Evolutionary conservation across 2,113 vertebrate genomes (phyloP).

Genomic region (Piprites chloris): DNA sequence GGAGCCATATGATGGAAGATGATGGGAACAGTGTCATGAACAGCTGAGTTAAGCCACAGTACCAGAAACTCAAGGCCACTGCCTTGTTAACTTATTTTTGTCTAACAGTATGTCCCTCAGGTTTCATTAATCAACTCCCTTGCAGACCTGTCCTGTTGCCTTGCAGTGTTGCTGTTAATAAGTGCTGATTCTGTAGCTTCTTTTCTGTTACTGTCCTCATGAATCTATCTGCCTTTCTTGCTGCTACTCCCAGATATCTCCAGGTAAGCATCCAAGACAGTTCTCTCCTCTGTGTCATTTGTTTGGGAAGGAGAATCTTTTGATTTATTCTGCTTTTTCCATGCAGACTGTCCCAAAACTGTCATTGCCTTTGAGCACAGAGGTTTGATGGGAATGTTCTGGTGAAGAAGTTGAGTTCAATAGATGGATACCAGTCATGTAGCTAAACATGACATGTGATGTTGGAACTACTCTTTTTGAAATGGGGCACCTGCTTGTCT

Average conservation of each 20-base stretch:
- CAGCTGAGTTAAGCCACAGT: neutral
- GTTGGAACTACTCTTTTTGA: neutral
- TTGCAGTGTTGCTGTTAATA: neutral
- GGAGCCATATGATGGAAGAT: neutral
- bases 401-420: neutral
- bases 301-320: neutral
- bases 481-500: neutral
- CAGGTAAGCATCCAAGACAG: neutral
- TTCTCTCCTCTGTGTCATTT: neutral
- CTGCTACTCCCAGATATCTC: neutral
- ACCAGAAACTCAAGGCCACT: neutral
- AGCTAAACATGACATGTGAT: neutral
- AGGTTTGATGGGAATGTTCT: neutral
- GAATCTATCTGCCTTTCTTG: neutral
- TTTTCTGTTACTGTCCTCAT: neutral
- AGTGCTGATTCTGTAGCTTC: neutral
- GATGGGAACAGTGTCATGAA: neutral
- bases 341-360: neutral
- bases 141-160: neutral
- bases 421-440: neutral
- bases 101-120: neutral
- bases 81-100: conserved; percentile 7
- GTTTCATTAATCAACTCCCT: neutral
- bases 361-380: neutral
- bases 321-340: neutral